Conservation (phyloP, 2,113 vertebrate genomes). For the Varanus komodoensis region DNA sequence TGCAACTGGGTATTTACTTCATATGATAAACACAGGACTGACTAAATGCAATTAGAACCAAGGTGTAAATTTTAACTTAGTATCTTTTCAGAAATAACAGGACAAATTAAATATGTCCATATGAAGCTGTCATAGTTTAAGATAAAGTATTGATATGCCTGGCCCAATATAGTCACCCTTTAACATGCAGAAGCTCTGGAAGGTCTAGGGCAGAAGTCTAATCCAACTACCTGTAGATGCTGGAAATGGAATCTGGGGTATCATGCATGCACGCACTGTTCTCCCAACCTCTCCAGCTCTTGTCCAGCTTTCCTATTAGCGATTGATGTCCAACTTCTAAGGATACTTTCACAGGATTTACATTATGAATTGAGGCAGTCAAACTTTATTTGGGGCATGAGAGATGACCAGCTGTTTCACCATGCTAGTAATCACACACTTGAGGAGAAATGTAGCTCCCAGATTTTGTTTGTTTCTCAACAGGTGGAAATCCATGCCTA, state of each 20-base stretch:
- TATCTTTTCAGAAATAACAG: neutral
- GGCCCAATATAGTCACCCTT: neutral
- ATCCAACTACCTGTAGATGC: neutral
- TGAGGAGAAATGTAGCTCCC: too few species aligned
- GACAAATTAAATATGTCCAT: too few species aligned
- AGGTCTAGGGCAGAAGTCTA: neutral
- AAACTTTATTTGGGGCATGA: neutral
- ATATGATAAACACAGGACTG: neutral
- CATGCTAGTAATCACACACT: neutral
- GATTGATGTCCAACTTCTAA: neutral
- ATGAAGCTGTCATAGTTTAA: neutral
- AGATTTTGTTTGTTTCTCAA: neutral
- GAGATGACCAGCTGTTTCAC: neutral
- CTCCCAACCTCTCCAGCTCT: too few species aligned
- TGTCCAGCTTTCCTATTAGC: neutral
- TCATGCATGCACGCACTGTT: neutral
- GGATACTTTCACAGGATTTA: neutral
- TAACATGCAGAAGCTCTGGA: neutral
- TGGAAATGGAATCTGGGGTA: neutral
- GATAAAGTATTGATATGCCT: neutral
- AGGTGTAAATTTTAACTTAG: neutral
- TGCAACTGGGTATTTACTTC: neutral
- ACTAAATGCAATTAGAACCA: neutral
- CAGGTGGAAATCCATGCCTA: neutral
- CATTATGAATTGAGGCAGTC: neutral